Base-by-base conservation (phyloP, 2,113 vertebrate genomes). In the Campylorhamphus procurvoides region DNA sequence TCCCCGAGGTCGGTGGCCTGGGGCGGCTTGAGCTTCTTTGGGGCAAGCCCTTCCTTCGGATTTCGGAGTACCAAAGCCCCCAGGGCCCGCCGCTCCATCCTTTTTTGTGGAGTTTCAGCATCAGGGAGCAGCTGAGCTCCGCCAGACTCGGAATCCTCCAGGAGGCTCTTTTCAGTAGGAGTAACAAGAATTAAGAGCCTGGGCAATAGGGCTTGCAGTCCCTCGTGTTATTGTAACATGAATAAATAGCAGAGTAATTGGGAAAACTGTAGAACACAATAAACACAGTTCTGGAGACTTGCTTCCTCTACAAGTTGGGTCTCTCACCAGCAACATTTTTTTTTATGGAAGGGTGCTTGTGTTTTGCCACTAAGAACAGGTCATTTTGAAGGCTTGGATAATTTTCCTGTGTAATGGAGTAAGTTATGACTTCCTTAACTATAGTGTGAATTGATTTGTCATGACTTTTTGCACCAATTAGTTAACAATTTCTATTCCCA, bases 91-190 rank as follows among this genome's bases (percentile, higher is more conserved):
- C 25, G 25, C 50, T 90, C 6, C 4, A 0, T 28, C 31, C 12
- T 0, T 62, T 63, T 40, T 13, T 23, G 7, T 19, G 24, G 63
- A 25, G 31, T 42, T 73, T 87, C 24, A 75, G 35, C 4, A 1
- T 14, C 14, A 25, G 29, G 35, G 14, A 92, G 52, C 8, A 35
- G 40, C 50, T 76, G 58, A 50, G 44, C 29, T 59, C 40, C 33
- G 18, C 33, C 3, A 0, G 28, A 14, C 31, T 9, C 10, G 2
- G 20, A 49, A 79, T 40, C 27, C 17, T 56, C 9, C 22, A 8
- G 6, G 10, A 60, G 6, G 11, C 6, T 33, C 7, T 71, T 60
- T 47, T 24, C 19, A 18, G 35, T 17, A 29, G 0, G 0, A n/a
- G 17, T 11, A 64, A 40, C 8, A 58, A 35, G 44, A 46, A 14